Evolutionary conservation across 1,140 invertebrate genomes (phyloP), one percentile per base, ranked within the genome.

Genomic region (Sycobia sp.): DNA sequence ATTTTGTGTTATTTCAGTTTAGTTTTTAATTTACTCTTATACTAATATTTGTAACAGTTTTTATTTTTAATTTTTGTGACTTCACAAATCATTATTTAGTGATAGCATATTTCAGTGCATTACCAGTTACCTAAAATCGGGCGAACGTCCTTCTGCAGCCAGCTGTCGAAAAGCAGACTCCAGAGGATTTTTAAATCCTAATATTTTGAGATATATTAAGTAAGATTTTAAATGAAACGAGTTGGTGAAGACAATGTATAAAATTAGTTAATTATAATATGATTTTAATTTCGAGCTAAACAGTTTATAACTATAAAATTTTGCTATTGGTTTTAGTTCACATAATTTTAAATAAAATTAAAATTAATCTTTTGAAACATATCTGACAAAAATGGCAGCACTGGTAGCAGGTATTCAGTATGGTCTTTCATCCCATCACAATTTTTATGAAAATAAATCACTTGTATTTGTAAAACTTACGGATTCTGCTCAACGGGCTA

Each of bases 381-480:
- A 34, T 25, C 20, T 44, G 27, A 25, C 29, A 86, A 86, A 91
- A 91, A 96, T 95, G 93, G 92, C 93, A 89, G 88, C 91, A 87
- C 90, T 95, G 86, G 89, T 90, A 86, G 90, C 93, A 89, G 93
- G 93, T 87, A 88, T 90, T 86, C 90, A 94, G 86, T 96, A 95
- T 92, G 92, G 91, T 85, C 91, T 95, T 86, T 93, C 92, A 85
- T 93, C 93, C 80, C 90, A 91, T 82, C 87, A 86, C 84, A 87
- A 87, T 87, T 89, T 88, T 85, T 87, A 89, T 85, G 89, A 90
- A 84, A 89, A 89, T 84, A 95, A 94, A 86, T 89, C 92, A 76
- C 87, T 95, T 79, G 88, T 96, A 82, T 94, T 94, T 85, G 91
- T 96, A 77, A 96, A 95, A 88, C 86, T 96, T 76, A 96, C 94